Percentiles rank a stretch among this genome's conserved stretches.
Conservation (phyloP, 1,140 invertebrate species). For the Drosophila lowei region DNA sequence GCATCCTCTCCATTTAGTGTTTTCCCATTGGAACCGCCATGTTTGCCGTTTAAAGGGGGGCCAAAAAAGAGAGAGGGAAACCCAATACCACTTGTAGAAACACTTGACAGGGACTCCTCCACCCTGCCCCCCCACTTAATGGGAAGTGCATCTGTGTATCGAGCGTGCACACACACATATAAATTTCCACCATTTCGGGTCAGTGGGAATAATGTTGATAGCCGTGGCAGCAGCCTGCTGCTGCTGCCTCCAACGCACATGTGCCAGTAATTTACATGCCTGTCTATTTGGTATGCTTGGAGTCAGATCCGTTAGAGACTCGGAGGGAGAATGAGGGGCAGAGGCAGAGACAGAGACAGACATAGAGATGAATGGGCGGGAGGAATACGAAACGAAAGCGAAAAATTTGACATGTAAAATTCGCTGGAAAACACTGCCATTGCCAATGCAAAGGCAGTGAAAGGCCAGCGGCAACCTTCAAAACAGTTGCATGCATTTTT, state of each 20-base stretch:
- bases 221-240: conserved; percentile 28
- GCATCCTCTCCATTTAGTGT: neutral
- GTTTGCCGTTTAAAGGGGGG: too few relatives aligned
- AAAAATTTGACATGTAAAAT: conserved; percentile 52
- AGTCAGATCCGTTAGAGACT: conserved; percentile 39
- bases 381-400: neutral
- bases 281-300: conserved; percentile 64
- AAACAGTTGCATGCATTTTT: conserved; percentile 80
- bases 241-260: conserved; percentile 40
- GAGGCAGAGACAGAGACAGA: conserved; percentile 40
- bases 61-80: conserved; percentile 2
- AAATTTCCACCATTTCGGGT: conserved; percentile 42
- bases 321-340: too few relatives aligned
- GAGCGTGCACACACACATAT: conserved; percentile 13
- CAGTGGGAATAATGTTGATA: conserved; percentile 47
- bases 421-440: conserved; percentile 29
- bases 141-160: conserved; percentile 36
- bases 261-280: conserved; percentile 63
- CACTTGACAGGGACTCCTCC: too few relatives aligned
- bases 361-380: conserved; percentile 27
- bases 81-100: neutral
- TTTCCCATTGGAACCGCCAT: neutral
- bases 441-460: conserved; percentile 32
- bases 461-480: conserved; percentile 57
- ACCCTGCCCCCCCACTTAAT: conserved; percentile 4